Evolutionary conservation across 1,140 invertebrate species (phyloP), one percentile per base, ranked within the genome.

Genomic region (Stegodyphus mimosarum): DNA sequence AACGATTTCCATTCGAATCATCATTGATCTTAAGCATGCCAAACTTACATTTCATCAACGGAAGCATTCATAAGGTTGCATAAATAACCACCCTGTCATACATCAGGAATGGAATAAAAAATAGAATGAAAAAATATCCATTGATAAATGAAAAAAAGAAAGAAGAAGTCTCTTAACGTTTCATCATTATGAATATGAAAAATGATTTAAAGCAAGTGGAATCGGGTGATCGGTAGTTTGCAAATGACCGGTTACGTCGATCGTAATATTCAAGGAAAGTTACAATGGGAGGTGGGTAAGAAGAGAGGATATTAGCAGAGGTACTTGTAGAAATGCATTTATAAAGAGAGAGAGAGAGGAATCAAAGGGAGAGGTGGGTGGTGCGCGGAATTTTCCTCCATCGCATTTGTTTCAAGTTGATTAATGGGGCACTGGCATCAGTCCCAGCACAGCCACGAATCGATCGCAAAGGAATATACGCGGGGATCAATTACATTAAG

Each of bases 331-430:
- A 75, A 76, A 84, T 50, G 64, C 64, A 67, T 67, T 67, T 67
- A 17, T 67, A 67, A 74, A 83, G 71, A 83, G 80, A 74, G 79
- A 51, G 51, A 60, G 18, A 60, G 33, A 33, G 33, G 33, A 33
- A 33, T 5, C 64, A 50, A 66, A 51, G 69, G 69, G 17, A 53
- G 33, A 52, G 67, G 66, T 51, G n/a, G 74, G 60, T n/a, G 74
- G 18, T 33, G 33, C 33, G 33, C 33, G 52, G 18, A 11, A 15
- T 13, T 18, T n/a, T 50, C 48, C 53, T 49, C 79, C 60, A 55
- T 75, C 60, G 81, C 81, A 84, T 84, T 84, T 84, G 81, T 84
- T 84, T 84, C 81, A 75, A 84, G 72, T 84, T 84, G 81, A 84
- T 84, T 84, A 84, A 84, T 84, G 81, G 81, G 50, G 6, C 49